Evolutionary conservation across 1,140 invertebrate genomes (phyloP), one percentile per base, ranked within the genome.

Genomic region (Acromyrmex heyeri): DNA sequence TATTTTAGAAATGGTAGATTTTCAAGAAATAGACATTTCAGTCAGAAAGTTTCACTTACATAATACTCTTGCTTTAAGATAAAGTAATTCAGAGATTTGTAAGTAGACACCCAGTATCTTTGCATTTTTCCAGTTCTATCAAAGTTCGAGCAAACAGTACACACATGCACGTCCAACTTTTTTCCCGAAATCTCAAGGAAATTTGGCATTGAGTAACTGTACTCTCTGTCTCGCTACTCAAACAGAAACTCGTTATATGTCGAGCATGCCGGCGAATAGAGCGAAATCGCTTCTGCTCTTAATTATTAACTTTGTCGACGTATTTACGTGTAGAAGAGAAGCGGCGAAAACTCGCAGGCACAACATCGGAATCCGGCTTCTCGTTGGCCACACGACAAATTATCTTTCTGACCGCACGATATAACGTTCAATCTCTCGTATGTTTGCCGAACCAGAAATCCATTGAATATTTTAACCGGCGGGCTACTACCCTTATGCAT

Each of bases 381-480:
- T 88, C 57, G 55, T 73, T 59, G 64, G 24, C 44, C 27, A 55
- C 3, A 27, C 69, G 76, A 75, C 85, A 81, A 88, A 88, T 86
- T 86, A 88, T 88, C 85, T 86, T 88, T 30, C 69, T 53, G 85
- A 88, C 85, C 77, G 83, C 53, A 55, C 61, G 76, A 86, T 88
- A 21, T 73, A 67, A 30, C 59, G 67, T 48, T 16, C 55, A 53
- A 67, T 18, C 44, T 59, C 34, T 59, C 48, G 44, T 48, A 59
- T 86, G 73, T 85, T 87, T 64, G 75, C 50, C 67, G 69, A 86
- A 75, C 69, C n/a, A 55, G 44, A 24, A 69, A 27, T 59, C 18
- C 75, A 48, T 16, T 86, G 77, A 82, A 88, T 88, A 88, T 88
- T 88, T 88, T 67, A 88, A 70, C 38, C 64, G 50, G 18, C 44